Percentiles rank a stretch among this genome's conserved stretches.
These are phyloP conservation scores for Caerostris darwini DNA, from an alignment of 1,140 invertebrate genomes.

Conservation along the genomic window DNA sequence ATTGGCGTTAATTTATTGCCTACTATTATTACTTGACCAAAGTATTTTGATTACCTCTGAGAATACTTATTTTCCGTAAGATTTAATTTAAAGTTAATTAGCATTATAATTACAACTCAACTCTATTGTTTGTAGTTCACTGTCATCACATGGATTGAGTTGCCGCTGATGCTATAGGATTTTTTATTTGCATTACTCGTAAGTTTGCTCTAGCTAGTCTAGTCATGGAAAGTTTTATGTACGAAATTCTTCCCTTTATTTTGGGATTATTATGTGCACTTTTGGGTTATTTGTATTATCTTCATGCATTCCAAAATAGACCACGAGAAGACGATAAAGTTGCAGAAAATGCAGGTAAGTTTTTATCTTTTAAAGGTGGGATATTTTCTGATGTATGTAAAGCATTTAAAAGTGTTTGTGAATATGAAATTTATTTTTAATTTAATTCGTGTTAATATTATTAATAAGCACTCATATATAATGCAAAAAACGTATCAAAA, in stretches of 20 bases:
- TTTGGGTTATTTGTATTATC: slow-evolving; percentile 24
- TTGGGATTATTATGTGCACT: slow-evolving; percentile 47
- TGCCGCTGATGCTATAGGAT: slow-evolving; percentile 33
- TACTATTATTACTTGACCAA: no score
- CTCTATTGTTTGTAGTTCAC: slow-evolving; percentile 39
- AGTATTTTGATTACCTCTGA: no score
- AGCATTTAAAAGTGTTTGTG: no score
- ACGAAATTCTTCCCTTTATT: slow-evolving; percentile 32
- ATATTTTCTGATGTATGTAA: no score
- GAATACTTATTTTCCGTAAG: no score
- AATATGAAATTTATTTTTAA: no score
- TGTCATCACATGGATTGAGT: slow-evolving; percentile 51
- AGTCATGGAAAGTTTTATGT: slow-evolving; percentile 45
- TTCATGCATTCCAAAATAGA: slow-evolving; percentile 1
- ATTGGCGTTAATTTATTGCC: no score
- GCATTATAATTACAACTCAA: not conserved
- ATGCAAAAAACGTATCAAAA: no score
- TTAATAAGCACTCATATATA: no score
- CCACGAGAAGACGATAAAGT: not conserved
- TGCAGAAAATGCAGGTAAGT: not conserved
- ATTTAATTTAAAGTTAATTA: no score
- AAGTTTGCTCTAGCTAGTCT: not conserved
- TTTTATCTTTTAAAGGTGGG: not conserved
- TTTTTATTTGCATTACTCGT: not conserved
- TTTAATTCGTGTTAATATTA: no score